Percentiles rank a stretch among this genome's conserved stretches.
phyloP scores from a whole-genome alignment of 2,888 invertebrate genomes.

The Drosophila heteroneura region DNA sequence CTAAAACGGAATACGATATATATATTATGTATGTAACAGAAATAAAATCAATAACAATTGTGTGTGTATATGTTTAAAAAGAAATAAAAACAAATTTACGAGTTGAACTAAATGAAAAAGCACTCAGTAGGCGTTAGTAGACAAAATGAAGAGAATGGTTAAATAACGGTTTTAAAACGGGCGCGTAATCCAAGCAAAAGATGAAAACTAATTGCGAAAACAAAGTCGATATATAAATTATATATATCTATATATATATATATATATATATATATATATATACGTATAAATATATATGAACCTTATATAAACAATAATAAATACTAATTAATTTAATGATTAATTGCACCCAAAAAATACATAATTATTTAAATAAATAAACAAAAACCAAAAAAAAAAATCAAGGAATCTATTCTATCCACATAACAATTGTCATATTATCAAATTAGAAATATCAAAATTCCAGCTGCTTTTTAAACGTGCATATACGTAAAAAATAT shows the following conservation, averaged over 20 bases:
- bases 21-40: slow-evolving; percentile 30
- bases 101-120: slow-evolving; percentile 37
- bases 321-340: slow-evolving; percentile 84
- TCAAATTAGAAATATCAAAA: slow-evolving; percentile 24
- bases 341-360: slow-evolving; percentile 84
- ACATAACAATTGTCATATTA: not conserved
- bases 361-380: slow-evolving; percentile 82
- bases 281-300: slow-evolving; percentile 74
- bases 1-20: slow-evolving; percentile 13
- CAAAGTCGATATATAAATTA: slow-evolving; percentile 65
- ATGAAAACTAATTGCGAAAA: slow-evolving; percentile 32
- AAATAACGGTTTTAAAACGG: slow-evolving; percentile 4
- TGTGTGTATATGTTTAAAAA: slow-evolving; percentile 62
- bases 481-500: slow-evolving; percentile 2
- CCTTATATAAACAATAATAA: slow-evolving; percentile 84
- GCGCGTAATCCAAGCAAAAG: slow-evolving; percentile 9
- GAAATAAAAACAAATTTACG: slow-evolving; percentile 43
- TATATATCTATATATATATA: slow-evolving; percentile 52
- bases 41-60: slow-evolving; percentile 47
- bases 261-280: slow-evolving; percentile 54
- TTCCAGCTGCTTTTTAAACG: slow-evolving; percentile 19
- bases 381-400: slow-evolving; percentile 49
- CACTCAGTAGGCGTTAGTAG: slow-evolving; percentile 45
- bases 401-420: not conserved
- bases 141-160: slow-evolving; percentile 9